Evolutionary conservation across 1,140 invertebrate genomes (phyloP), one percentile per base, ranked within the genome.

Genomic region (Goniozus legneri): DNA sequence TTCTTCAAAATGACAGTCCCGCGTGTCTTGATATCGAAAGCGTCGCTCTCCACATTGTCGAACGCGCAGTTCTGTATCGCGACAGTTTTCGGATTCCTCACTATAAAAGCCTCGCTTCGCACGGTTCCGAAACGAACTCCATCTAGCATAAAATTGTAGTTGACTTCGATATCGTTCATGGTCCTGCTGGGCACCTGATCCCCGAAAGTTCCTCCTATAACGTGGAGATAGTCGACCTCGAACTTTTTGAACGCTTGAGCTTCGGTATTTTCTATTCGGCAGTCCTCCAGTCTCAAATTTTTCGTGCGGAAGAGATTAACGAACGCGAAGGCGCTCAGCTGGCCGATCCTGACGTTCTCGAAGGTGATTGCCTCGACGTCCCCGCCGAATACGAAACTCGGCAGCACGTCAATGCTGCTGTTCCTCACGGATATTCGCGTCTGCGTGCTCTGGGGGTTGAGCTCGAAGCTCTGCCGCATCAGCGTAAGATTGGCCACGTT

Each of bases 191-290:
- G 86, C 32, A 86, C 47, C 21, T 75, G 60, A 0, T 65, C 62
- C 2, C 73, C 62, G 24, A 87, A 77, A 12, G 70, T 76, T 1
- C 79, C 77, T 1, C 77, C 75, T 20, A 88, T 73, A 21, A 80
- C 68, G 52, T 69, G 65, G 7, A 89, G 74, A 50, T 81, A 81
- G 21, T 79, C 75, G 0, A 85, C 80, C 20, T 81, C 79, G 60
- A 91, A 88, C 65, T 88, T 88, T 47, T 89, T 90, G 56, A 91
- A 88, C 2, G 86, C 82, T 63, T 89, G 85, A 18, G 80, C 78
- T 53, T 87, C 82, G 13, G 88, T 76, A 7, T 71, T 77, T 18
- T 79, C 77, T 14, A 88, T 71, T 1, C 54, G 60, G 42, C 80
- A 80, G 54, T 86, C 77, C 13, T 74, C 62, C 3, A 76, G 50